These are phyloP conservation scores for Chromobotia macracanthus DNA, from an alignment of 2,797 vertebrate genomes.

Conservation along the genomic window DNA sequence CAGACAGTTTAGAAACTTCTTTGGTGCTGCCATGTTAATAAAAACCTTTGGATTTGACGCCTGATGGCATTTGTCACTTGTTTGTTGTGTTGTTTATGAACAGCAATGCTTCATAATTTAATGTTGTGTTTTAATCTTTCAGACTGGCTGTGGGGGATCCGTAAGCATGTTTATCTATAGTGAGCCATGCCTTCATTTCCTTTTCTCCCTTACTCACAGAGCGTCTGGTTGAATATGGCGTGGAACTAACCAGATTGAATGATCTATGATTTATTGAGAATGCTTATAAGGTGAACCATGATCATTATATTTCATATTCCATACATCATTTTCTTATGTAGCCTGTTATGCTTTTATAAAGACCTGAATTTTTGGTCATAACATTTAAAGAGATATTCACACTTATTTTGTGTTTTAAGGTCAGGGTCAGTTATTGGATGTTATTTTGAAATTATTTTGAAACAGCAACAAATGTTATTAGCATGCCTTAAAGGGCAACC, in stretches of 20 bases:
- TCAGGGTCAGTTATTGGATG: no score
- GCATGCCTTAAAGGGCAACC: no score
- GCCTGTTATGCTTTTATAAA: background rate
- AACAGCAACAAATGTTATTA: no score
- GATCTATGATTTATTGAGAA: slow-evolving; percentile 89
- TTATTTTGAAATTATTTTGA: no score
- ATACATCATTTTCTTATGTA: no score
- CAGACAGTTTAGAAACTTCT: slow-evolving; percentile 17
- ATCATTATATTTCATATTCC: background rate
- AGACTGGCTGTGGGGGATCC: slow-evolving; percentile 90
- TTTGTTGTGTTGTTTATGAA: background rate
- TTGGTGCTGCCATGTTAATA: background rate
- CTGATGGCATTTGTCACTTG: background rate
- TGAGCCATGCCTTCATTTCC: slow-evolving; percentile 88
- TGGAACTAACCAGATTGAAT: slow-evolving; percentile 88
- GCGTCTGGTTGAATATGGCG: slow-evolving; percentile 79
- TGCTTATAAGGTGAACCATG: slow-evolving; percentile 87
- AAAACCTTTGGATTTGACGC: slow-evolving; percentile 5
- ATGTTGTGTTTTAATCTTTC: slow-evolving; percentile 22
- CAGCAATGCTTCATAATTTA: background rate
- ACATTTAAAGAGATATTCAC: no score
- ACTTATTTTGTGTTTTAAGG: no score
- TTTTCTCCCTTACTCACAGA: slow-evolving; percentile 87
- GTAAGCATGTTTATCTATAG: slow-evolving; percentile 85
- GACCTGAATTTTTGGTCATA: no score